Evolutionary conservation across 1,140 invertebrate species (phyloP).

Genomic region (Cotesia vestalis): DNA sequence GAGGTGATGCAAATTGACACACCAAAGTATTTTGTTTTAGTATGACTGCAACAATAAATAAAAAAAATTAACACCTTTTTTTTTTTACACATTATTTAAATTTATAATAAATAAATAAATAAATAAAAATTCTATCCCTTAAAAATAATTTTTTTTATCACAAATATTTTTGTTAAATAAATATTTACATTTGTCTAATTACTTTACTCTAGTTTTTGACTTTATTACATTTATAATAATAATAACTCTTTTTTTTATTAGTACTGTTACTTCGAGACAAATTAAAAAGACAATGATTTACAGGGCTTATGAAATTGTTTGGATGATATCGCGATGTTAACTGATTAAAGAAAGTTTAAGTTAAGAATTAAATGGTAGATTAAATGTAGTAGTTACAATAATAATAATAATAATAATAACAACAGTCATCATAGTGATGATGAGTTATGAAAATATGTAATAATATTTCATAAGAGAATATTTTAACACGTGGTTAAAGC

Average conservation of each 20-base stretch:
- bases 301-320: constrained; percentile 11
- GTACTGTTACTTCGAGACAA: too few species aligned
- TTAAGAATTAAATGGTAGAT: background rate
- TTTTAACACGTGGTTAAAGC: constrained; percentile 31
- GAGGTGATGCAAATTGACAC: constrained; percentile 94
- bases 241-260: background rate
- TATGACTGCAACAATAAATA: constrained; percentile 79
- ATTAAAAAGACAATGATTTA: too few species aligned
- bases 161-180: background rate
- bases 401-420: too few species aligned
- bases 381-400: background rate
- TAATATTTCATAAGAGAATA: constrained; percentile 8
- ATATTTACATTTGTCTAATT: background rate
- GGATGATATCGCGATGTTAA: constrained; percentile 14
- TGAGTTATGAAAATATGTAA: too few species aligned
- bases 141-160: background rate
- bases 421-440: background rate
- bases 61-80: background rate
- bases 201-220: background rate
- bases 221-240: background rate
- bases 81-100: background rate
- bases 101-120: constrained; percentile 14
- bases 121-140: background rate
- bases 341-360: constrained; percentile 7
- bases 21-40: constrained; percentile 88